phyloP scores from a whole-genome alignment of 2,113 vertebrate species.

The Zingel zingel region DNA sequence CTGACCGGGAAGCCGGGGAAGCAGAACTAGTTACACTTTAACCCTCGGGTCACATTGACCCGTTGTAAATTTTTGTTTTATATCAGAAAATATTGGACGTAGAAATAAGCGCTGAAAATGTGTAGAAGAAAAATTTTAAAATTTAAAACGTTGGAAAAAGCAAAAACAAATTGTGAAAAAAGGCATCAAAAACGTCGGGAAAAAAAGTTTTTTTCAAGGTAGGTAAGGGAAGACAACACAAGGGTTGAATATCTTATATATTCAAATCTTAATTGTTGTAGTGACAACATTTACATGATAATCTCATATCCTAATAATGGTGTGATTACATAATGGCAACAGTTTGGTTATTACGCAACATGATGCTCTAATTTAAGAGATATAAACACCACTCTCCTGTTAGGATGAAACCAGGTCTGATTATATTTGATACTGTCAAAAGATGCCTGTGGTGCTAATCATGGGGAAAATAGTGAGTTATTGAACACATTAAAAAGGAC shows the following conservation, averaged over 20 bases:
- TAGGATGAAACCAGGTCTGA: not conserved
- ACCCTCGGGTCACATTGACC: too few relatives aligned
- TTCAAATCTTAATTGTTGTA: constrained; percentile 28
- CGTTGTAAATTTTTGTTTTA: too few relatives aligned
- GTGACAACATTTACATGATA: constrained; percentile 36
- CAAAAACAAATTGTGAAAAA: too few relatives aligned
- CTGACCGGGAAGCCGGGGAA: constrained; percentile 21
- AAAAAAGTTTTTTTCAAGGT: too few relatives aligned
- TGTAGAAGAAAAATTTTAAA: too few relatives aligned
- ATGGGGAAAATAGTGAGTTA: not conserved
- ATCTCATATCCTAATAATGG: constrained; percentile 21
- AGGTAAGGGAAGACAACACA: too few relatives aligned
- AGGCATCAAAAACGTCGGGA: too few relatives aligned
- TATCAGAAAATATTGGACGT: too few relatives aligned
- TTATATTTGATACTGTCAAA: constrained; percentile 5
- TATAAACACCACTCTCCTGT: not conserved
- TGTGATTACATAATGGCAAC: constrained; percentile 33
- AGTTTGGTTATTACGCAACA: constrained; percentile 45
- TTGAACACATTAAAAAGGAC: not conserved
- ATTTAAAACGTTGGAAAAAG: too few relatives aligned
- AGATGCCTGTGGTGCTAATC: not conserved
- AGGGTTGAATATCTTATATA: too few relatives aligned
- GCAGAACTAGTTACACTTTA: not conserved
- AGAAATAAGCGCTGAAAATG: too few relatives aligned
- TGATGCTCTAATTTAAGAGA: constrained; percentile 26